phyloP scores from a whole-genome alignment of 92 coral and sea anemone genomes.

The Porites evermanni region DNA sequence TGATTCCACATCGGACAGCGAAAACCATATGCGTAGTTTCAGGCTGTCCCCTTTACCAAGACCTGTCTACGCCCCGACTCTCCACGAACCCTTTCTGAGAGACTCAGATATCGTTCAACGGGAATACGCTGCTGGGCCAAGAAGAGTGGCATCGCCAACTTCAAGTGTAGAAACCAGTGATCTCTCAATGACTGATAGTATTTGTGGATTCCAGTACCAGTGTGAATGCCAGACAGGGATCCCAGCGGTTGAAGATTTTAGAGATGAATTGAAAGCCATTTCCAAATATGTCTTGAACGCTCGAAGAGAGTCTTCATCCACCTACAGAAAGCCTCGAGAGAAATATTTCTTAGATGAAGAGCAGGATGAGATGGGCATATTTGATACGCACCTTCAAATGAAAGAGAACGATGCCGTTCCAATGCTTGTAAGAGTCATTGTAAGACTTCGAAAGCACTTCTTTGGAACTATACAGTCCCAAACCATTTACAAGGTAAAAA shows the following conservation, averaged over 20 bases:
- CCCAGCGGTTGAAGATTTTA: conserved; percentile 72
- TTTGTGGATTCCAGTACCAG: conserved; percentile 67
- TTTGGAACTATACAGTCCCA: conserved; percentile 69
- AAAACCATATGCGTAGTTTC: conserved; percentile 5
- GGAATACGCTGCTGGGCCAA: conserved; percentile 19
- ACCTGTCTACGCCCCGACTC: background rate
- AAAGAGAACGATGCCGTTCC: conserved; percentile 68
- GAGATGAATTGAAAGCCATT: conserved; percentile 78
- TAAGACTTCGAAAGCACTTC: conserved; percentile 82
- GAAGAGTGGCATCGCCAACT: conserved; percentile 71
- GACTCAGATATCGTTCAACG: background rate
- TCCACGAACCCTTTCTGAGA: conserved; percentile 4
- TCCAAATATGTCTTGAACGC: conserved; percentile 76
- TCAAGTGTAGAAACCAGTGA: conserved; percentile 84
- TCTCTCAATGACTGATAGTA: conserved; percentile 64
- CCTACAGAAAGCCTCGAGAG: conserved; percentile 9
- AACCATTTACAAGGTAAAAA: conserved; percentile 18
- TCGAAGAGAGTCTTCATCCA: conserved; percentile 46
- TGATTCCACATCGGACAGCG: conserved; percentile 41
- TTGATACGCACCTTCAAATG: conserved; percentile 58
- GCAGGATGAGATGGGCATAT: conserved; percentile 77
- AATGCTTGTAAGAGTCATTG: conserved; percentile 76
- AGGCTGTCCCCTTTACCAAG: conserved; percentile 30
- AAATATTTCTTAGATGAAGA: conserved; percentile 80
- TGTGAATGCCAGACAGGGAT: conserved; percentile 93